These are phyloP conservation scores for Phalanger gymnotis DNA, from an alignment of 2,797 vertebrate species.

Conservation along the genomic window DNA sequence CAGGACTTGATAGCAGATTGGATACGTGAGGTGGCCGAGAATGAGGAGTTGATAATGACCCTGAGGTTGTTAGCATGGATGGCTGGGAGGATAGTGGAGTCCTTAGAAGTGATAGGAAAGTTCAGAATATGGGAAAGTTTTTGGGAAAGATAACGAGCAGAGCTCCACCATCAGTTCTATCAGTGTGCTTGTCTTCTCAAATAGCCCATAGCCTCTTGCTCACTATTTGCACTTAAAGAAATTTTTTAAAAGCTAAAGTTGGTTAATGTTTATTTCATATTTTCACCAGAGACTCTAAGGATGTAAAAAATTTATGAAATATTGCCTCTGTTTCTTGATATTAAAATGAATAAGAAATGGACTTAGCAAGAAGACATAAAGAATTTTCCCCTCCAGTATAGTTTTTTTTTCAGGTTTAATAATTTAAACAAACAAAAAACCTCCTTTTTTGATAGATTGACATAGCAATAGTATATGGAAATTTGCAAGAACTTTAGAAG, in stretches of 20 bases:
- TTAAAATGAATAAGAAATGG: background rate
- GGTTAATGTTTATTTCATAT: background rate
- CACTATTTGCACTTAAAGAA: background rate
- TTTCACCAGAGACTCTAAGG: background rate
- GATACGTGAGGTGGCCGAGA: background rate
- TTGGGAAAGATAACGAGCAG: background rate
- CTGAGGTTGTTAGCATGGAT: background rate
- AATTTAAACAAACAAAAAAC: background rate
- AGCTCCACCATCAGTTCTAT: background rate
- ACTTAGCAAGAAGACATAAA: background rate
- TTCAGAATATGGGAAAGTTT: background rate
- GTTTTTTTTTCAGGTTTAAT: background rate
- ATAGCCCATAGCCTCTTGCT: background rate
- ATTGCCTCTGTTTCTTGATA: background rate
- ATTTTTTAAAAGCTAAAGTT: background rate
- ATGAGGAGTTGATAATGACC: background rate
- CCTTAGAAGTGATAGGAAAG: background rate
- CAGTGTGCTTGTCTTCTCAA: background rate
- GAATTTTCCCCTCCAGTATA: background rate
- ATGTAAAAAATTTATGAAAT: background rate
- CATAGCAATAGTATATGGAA: background rate
- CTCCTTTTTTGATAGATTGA: background rate
- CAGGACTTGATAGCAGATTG: background rate
- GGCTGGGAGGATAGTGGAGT: background rate
- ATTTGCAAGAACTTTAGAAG: constrained; percentile 48